Base-by-base conservation (phyloP, 2,113 vertebrate species). In the Calyptommatus sinebrachiatus region DNA sequence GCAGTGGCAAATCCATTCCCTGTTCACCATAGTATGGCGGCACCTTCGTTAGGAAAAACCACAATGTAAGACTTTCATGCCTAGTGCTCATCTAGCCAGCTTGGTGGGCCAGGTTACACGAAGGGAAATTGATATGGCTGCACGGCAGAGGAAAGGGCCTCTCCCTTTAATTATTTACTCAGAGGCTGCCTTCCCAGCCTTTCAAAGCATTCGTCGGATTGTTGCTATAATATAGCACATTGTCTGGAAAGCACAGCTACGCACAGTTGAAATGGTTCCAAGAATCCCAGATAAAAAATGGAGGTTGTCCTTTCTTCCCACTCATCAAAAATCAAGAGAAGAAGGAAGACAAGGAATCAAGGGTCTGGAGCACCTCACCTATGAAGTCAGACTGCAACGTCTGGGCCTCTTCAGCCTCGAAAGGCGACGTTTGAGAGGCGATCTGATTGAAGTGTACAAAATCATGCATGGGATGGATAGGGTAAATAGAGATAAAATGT, bases 1-100 rank as follows among this genome's bases (percentile, higher is more conserved):
- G 93, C 98, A 99, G 90, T 96, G 97, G 94, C 96, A 97, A 84
- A 97, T 88, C 96, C 97, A 98, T 93, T 97, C 97, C 91, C 96
- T 94, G 95, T 96, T 96, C 91, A 98, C 94, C 97, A 97, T 97
- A 86, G 91, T 88, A 93, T 16, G 90, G 88, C 82, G 87, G 76
- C 86, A 73, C 87, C 78, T 89, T 48, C 78, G 86, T 1, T 41
- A 81, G 87, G 46, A 4, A 85, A 1, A 79, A 82, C 77, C 65
- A 28, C 69, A 80, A 76, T 31, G 84, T 61, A 31, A 86, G 31
- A 48, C 88, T 89, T 71, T 83, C 88, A 90, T 92, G 93, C 93
- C 72, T 61, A 84, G 81, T 41, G 69, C 94, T 90, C 83, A 92
- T 90, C 83, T 21, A 69, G 82, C 65, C 16, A 78, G 78, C 3